Evolutionary conservation across 2,797 vertebrate species (phyloP).

Genomic region (Yasuhikotakia modesta): DNA sequence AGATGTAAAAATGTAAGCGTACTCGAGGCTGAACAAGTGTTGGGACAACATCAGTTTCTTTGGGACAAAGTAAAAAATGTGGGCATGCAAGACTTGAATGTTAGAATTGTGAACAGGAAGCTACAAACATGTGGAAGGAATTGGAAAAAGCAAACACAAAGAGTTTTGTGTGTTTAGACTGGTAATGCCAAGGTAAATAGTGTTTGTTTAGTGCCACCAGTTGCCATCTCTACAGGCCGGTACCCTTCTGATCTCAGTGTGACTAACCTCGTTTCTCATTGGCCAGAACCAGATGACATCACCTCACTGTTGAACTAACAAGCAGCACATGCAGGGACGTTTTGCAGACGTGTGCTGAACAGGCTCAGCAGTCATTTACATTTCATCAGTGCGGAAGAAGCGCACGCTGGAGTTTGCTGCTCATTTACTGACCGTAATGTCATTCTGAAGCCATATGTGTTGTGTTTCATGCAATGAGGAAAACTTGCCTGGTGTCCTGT

Average conservation of each 20-base stretch:
- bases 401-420: too few relatives aligned
- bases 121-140: neutral
- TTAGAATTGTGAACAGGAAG: too few relatives aligned
- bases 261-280: slow-evolving; percentile 1
- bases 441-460: too few relatives aligned
- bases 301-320: neutral
- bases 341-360: neutral
- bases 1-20: too few relatives aligned
- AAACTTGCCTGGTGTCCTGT: too few relatives aligned
- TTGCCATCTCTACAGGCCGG: slow-evolving; percentile 39
- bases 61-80: too few relatives aligned
- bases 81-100: too few relatives aligned
- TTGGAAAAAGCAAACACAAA: slow-evolving; percentile 24
- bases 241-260: slow-evolving; percentile 1
- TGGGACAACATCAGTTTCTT: too few relatives aligned
- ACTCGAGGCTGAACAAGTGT: too few relatives aligned
- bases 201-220: slow-evolving; percentile 48
- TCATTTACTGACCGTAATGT: too few relatives aligned
- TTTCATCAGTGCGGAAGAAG: too few relatives aligned
- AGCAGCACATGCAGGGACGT: neutral
- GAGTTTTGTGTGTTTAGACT: slow-evolving; percentile 29
- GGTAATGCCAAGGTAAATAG: slow-evolving; percentile 26
- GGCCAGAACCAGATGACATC: slow-evolving; percentile 6
- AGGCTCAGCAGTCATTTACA: neutral
- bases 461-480: too few relatives aligned